Percentiles rank a stretch among this genome's conserved stretches.
These are phyloP conservation scores for Drymonia ruficornis DNA, from an alignment of 2,888 invertebrate species.

Conservation along the genomic window DNA sequence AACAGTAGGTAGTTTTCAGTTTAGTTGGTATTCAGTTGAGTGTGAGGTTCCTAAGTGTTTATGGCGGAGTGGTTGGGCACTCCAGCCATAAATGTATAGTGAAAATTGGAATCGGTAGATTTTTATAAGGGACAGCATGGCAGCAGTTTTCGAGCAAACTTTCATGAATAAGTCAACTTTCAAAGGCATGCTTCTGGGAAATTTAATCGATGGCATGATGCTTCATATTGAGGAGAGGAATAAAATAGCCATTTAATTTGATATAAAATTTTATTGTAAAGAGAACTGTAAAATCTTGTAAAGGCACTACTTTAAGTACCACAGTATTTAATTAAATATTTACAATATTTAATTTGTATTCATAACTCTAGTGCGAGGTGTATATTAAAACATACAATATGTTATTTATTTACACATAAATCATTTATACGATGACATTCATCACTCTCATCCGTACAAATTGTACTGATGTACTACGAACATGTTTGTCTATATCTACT, in stretches of 20 bases:
- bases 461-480: constrained; percentile 6
- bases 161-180: constrained; percentile 23
- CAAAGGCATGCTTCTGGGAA: constrained; percentile 10
- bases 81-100: too few relatives aligned
- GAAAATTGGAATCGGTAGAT: constrained; percentile 19
- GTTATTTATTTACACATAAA: constrained; percentile 35
- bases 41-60: too few relatives aligned
- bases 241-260: constrained; percentile 31
- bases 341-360: constrained; percentile 48
- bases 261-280: constrained; percentile 48
- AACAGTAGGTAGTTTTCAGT: too few relatives aligned
- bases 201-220: not conserved
- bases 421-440: not conserved
- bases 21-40: too few relatives aligned
- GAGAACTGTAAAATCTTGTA: constrained; percentile 42
- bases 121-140: constrained; percentile 33
- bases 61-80: too few relatives aligned
- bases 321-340: constrained; percentile 43
- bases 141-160: constrained; percentile 20
- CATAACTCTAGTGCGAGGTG: constrained; percentile 67
- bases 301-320: constrained; percentile 21
- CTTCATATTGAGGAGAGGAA: constrained; percentile 3
- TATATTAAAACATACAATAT: constrained; percentile 27
- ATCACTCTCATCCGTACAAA: too few relatives aligned
- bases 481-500: constrained; percentile 15